Evolutionary conservation across 2,797 vertebrate species (phyloP), one percentile per base, ranked within the genome.

Genomic region (Cyprinella venusta): DNA sequence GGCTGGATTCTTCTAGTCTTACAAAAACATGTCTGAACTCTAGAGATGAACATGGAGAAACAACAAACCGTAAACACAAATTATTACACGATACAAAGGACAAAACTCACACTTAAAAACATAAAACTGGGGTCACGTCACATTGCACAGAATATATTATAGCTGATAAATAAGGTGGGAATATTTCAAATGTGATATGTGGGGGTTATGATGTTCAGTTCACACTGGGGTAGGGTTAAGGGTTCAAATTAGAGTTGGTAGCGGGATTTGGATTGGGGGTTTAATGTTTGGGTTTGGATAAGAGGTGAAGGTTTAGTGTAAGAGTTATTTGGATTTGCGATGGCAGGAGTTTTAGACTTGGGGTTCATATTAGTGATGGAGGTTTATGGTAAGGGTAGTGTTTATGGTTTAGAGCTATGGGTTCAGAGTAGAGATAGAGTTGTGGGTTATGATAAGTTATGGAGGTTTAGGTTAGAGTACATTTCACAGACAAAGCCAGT

Each of bases 121-220:
- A 80, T 71, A 85, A 81, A 89, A 33, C 71, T 84, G 88, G 90
- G 87, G 88, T 90, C 88, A 94, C 92, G 87, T 88, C 85, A 89
- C 89, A 89, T 82, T 65, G 65, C 83, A 91, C 84, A 91, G 88
- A 89, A 89, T 89, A 91, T 85, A 90, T 88, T 87, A 90, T 82
- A 90, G 90, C 91, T 91, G 90, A 87, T 90, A 88, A 85, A 92
- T 90, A 88, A 72, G 3, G n/a, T 52, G 74, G 75, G 67, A 45
- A 67, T 82, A 76, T 83, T 80, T 68, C 15, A 71, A 68, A 83
- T 50, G 78, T 83, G 74, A 76, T 59, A 68, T 68, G 48, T 19
- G 15, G 42, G 56, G 65, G 67, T 64, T 74, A 52, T 50, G 72
- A 56, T 42, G 72, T 65, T 40, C 5, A 67, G n/a, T 76, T 68